Evolutionary conservation across 2,888 invertebrate genomes (phyloP), one percentile per base, ranked within the genome.

Genomic region (Nomada fabriciana): DNA sequence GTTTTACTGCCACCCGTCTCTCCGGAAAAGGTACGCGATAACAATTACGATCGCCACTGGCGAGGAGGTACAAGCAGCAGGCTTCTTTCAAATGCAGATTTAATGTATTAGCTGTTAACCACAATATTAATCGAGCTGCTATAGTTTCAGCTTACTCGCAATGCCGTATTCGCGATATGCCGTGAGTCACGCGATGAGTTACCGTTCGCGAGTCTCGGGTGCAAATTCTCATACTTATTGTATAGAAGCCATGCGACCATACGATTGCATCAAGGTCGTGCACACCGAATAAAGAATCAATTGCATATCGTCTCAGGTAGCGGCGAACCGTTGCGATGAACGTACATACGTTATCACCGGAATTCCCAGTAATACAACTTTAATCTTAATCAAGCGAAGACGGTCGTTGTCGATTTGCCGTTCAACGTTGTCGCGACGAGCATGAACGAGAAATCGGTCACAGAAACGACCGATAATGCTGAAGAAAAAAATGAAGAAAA

Each of bases 151-250:
- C 42, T 18, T 11, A 61, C 29, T 65, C 1, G 25, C 52, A 29
- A 42, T 60, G 60, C 60, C n/a, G 43, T 73, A 52, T 80, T 60
- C 65, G 65, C 64, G 47, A 29, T 63, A 13, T n/a, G 20, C 55
- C 65, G 55, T 88, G 88, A 87, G 52, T 87, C 88, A 87, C n/a
- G 23, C 76, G 77, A 80, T 88, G 84, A 84, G 69, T 86, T 86
- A 86, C 86, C 72, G 80, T 69, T 63, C 67, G 57, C 75, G 78
- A 80, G 72, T 88, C 86, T 79, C 73, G 36, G 80, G 74, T 83
- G 76, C 80, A 67, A 87, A 88, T 77, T 83, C 86, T 76, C 84
- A 70, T 61, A 76, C 88, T 84, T 77, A 57, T 81, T 80, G 78
- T 79, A 74, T 67, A 64, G 70, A 74, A 78, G 59, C 42, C 82